Base-by-base conservation (phyloP, 1,140 invertebrate species). In the Orius insidiosus region DNA sequence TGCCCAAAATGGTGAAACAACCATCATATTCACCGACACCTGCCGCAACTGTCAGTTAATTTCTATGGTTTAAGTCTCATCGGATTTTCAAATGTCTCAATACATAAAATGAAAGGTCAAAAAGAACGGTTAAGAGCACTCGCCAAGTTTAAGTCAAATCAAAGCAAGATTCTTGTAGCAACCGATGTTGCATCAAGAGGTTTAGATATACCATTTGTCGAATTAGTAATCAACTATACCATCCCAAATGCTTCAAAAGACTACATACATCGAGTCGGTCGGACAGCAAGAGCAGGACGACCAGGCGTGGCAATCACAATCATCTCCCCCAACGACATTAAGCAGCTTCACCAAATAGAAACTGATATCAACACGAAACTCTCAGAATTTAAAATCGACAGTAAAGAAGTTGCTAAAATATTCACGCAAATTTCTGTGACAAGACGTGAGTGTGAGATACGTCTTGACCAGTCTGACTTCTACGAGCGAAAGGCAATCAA, bases 251-350 rank as follows among this genome's bases (percentile, higher is more conserved):
- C 82, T 50, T 76, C 85, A 1, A 93, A 89, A 59, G 87, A 93
- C 57, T 98, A 98, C 63, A 80, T 98, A 56, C 95, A 99, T 66
- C 73, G 95, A 55, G 93, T 98, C 11, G 95, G 95, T 32, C 69
- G 95, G 58, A 97, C 94, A 40, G 95, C 94, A 4, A 71, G 95
- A 57, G 90, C 90, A 13, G 92, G n/a, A n/a, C n/a, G n/a, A 90
- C 70, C 68, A 39, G 94, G 93, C 6, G 69, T 79, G 60, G 78
- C 94, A 1, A 75, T 98, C 38, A 89, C 87, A 15, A 68, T 98
- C 34, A 77, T 98, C 43, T 89, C 87, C 1, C 93, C 90, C 13
- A 73, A 85, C 60, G 93, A 98, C 59, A 74, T 98, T 9, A 74
- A 84, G 58, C 64, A 89, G 18, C 65, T 98, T 3, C 43, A 54